These are phyloP conservation scores for Lophura nycthemera DNA, from an alignment of 2,113 vertebrate species.

Conservation along the genomic window DNA sequence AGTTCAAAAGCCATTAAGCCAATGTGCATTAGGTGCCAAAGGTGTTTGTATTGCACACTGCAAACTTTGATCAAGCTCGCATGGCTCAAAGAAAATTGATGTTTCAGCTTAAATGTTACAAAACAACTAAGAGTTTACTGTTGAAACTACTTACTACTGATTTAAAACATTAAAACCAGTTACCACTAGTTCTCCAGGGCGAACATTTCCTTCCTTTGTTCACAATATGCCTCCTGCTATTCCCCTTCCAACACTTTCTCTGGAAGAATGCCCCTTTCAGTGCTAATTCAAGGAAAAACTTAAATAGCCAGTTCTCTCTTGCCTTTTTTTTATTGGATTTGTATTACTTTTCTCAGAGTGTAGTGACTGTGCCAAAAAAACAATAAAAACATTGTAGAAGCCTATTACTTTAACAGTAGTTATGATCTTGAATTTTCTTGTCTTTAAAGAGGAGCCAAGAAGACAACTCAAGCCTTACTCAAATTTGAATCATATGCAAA, in stretches of 20 bases:
- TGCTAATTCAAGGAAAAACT: conserved; percentile 49
- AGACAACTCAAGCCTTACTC: background rate
- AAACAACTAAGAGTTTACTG: background rate
- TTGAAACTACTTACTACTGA: conserved; percentile 9
- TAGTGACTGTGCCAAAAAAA: background rate
- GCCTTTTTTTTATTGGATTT: conserved; percentile 18
- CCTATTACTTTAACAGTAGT: conserved; percentile 47
- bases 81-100: conserved; percentile 29
- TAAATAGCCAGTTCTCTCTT: conserved; percentile 42
- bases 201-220: conserved; percentile 58
- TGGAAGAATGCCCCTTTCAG: conserved; percentile 59
- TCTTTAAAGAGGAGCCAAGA: conserved; percentile 42
- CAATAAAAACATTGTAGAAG: conserved; percentile 11
- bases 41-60: background rate
- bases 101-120: conserved; percentile 40
- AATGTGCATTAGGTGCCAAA: background rate
- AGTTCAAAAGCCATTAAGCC: background rate
- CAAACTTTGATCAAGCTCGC: background rate
- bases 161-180: conserved; percentile 57
- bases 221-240: conserved; percentile 22
- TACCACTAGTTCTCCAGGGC: conserved; percentile 27
- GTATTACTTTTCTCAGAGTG: conserved; percentile 2
- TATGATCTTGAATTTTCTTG: background rate
- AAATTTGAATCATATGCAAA: background rate
- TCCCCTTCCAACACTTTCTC: conserved; percentile 60